These are phyloP conservation scores for Heteromyza rotundicornis DNA, from an alignment of 2,888 invertebrate genomes.

Conservation along the genomic window DNA sequence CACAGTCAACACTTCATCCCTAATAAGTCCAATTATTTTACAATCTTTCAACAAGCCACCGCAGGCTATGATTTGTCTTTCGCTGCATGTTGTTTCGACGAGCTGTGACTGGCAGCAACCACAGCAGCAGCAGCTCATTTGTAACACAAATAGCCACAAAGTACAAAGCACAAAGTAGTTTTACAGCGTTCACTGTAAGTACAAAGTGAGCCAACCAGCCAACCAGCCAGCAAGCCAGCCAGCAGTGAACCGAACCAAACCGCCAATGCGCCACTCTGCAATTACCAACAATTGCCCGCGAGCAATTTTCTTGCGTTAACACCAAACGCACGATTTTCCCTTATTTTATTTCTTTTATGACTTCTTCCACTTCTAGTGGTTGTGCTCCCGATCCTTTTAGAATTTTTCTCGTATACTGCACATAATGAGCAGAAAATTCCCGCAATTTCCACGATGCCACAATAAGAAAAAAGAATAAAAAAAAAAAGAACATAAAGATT, in stretches of 20 bases:
- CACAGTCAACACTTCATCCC: neutral
- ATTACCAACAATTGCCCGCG: constrained; percentile 45
- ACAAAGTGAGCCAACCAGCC: too few relatives aligned
- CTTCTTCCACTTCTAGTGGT: constrained; percentile 35
- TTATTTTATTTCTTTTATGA: too few relatives aligned
- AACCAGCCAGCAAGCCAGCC: too few relatives aligned
- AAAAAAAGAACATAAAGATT: neutral
- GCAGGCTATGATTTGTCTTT: constrained; percentile 42
- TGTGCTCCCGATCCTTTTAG: constrained; percentile 2
- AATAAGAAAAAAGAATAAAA: neutral
- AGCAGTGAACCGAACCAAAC: neutral
- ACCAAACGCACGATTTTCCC: constrained; percentile 37
- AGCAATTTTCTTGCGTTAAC: constrained; percentile 49
- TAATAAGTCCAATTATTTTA: constrained; percentile 29
- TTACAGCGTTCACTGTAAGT: neutral
- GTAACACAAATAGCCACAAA: constrained; percentile 47
- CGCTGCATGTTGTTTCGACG: constrained; percentile 12
- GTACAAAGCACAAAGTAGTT: constrained; percentile 21
- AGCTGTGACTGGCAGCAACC: constrained; percentile 37
- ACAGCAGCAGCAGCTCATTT: constrained; percentile 36
- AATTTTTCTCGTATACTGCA: neutral
- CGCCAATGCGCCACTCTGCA: constrained; percentile 24
- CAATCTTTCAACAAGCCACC: constrained; percentile 23
- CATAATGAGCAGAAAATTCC: neutral
- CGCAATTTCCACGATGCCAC: constrained; percentile 2